Base-by-base conservation (phyloP, 2,888 invertebrate genomes). In the Marronus borbonicus region DNA sequence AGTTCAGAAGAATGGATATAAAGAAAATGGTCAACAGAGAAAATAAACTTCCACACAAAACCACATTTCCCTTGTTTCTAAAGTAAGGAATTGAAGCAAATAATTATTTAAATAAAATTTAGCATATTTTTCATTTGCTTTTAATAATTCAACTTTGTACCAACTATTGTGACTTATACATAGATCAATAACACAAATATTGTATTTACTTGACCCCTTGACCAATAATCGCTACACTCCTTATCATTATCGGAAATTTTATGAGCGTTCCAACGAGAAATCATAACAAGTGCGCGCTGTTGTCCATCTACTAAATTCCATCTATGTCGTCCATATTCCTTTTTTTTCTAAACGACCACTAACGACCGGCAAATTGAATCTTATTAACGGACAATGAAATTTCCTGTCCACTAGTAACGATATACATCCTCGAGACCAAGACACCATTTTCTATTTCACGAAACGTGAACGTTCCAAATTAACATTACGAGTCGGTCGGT, bases 321-420 rank as follows among this genome's bases (percentile, higher is more conserved):
- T 44, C 17, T 20, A 8, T 12, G 39, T 8, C 8, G 39, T 66
- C 44, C 20, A 8, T 17, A n/a, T 58, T 52, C 50, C 2, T 44
- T 12, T 44, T 12, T 24, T 24, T 24, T 24, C 24, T 24, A 44
- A 44, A 58, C 36, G 36, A 72, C 72, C 2, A 58, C 58, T 58
- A 70, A 72, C 36, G 31, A 12, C 8, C 8, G 14, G 20, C 28
- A 72, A 72, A 72, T 72, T 72, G 58, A 58, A 58, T 36, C 55
- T 72, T 58, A 72, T 72, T 72, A 24, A 72, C 20, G 39, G 10
- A 44, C 72, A 72, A 72, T 72, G 72, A 72, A 4, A 72, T 72
- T 72, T 72, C 72, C 72, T 72, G 72, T 72, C 58, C 72, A n/a
- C 50, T 28, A 50, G 10, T 50, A 49, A 50, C 24, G 50, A 50